phyloP scores from a whole-genome alignment of 2,113 vertebrate species.

The human region DNA sequence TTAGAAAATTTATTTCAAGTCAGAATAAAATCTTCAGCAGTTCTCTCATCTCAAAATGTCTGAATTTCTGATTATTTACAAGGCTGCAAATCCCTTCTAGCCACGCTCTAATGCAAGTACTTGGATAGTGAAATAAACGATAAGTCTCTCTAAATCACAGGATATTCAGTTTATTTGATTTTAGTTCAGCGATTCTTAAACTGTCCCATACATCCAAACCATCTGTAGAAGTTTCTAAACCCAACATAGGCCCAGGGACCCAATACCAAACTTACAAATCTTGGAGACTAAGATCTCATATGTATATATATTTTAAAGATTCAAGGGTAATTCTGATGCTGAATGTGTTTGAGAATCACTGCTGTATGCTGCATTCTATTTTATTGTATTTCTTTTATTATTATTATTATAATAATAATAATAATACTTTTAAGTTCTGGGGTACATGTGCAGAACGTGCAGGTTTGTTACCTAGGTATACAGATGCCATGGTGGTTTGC shows the following conservation, averaged over 20 bases:
- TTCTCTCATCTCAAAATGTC: background rate
- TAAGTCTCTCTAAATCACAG: background rate
- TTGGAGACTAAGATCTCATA: background rate
- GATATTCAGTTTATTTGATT: slow-evolving; percentile 18
- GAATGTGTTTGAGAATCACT: background rate
- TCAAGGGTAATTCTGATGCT: background rate
- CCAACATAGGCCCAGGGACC: background rate
- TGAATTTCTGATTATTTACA: slow-evolving; percentile 31
- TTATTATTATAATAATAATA: too few species aligned
- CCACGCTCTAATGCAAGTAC: slow-evolving; percentile 13
- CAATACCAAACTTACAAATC: background rate
- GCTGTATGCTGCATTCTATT: background rate
- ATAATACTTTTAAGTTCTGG: too few species aligned
- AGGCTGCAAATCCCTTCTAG: slow-evolving; percentile 9
- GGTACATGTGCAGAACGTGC: too few species aligned
- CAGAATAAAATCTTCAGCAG: background rate
- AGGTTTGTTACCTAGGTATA: too few species aligned
- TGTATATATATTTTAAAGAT: background rate
- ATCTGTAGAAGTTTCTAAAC: background rate
- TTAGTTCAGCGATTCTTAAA: background rate
- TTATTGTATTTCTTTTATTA: background rate
- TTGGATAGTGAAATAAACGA: slow-evolving; percentile 9
- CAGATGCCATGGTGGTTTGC: too few species aligned
- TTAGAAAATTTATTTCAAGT: background rate
- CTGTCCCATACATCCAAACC: background rate